Percentiles rank a stretch among this genome's conserved stretches.
Conservation (phyloP, 2,113 vertebrate genomes). For the Edolisoma coerulescens region DNA sequence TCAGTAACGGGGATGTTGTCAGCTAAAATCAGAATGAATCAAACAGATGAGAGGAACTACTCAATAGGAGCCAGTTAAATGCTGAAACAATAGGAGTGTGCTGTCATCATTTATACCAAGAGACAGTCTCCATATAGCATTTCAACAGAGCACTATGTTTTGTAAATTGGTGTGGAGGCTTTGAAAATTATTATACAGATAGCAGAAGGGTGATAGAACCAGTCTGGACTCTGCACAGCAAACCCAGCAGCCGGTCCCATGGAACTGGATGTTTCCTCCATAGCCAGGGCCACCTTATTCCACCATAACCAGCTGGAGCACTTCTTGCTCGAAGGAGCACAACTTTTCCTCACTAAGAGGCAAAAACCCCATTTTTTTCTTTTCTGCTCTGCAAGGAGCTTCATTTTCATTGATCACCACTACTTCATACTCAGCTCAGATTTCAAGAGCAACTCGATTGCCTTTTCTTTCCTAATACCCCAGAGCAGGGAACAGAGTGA, state of each 20-base stretch:
- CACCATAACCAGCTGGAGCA: not conserved
- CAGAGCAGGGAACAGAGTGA: not conserved
- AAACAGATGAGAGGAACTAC: conserved; percentile 70
- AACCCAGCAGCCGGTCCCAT: not conserved
- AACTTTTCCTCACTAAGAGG: not conserved
- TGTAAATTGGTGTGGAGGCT: not conserved
- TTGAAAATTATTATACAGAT: not conserved
- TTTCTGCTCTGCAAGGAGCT: not conserved
- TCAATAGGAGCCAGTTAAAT: conserved; percentile 77
- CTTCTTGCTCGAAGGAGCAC: not conserved
- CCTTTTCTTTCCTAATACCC: not conserved
- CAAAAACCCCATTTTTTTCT: not conserved
- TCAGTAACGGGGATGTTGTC: conserved; percentile 70
- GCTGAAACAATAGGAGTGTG: conserved; percentile 73
- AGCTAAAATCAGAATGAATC: conserved; percentile 77
- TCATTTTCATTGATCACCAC: not conserved
- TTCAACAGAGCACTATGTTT: conserved; percentile 7
- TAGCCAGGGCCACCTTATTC: not conserved
- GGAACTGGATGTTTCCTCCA: not conserved
- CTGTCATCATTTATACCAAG: conserved; percentile 66
- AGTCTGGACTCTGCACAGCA: not conserved
- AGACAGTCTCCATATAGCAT: conserved; percentile 64
- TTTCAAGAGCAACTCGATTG: rapidly evolving
- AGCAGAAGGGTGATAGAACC: not conserved
- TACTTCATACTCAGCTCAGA: not conserved